Evolutionary conservation across 2,888 invertebrate genomes (phyloP), one percentile per base, ranked within the genome.

Genomic region (Eilema sororculum): DNA sequence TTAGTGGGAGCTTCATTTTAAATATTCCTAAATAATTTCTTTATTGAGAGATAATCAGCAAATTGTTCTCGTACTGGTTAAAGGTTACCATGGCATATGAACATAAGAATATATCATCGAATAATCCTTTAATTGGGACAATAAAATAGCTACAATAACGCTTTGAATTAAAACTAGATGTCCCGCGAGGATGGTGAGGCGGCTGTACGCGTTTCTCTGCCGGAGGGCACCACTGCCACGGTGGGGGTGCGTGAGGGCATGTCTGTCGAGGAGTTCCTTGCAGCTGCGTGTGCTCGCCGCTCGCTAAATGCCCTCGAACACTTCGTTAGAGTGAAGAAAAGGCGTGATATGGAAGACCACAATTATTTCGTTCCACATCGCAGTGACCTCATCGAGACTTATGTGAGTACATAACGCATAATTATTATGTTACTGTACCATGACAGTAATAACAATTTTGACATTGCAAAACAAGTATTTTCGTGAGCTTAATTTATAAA

Each of bases 291-390:
- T 95, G 97, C 97, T 79, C 97, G 99, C 81, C 98, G 99, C 90
- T 98, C 98, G 84, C 97, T 99, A 81, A 98, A 98, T 93, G 97
- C 99, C 56, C 98, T 98, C 93, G 99, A 99, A 91, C 99, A 99
- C 94, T 99, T 99, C 94, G 98, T 99, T 71, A 96, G 99, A 82
- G 98, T 99, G 81, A 98, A 98, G 95, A 98, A 99, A 91, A 97
- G 99, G 82, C 97, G 98, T 81, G 99, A 99, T 87, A 98, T 98
- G 97, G 99, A 99, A 91, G 98, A 98, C 93, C 98, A 98, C 93
- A 98, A 98, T 95, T 99, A 98, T 95, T 98, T 98, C 94, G 99
- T 99, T 87, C 99, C 99, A 74, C 98, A 99, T 91, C 97, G 98
- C 86, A 98, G 98, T 88, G 99, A 99, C 94, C 97, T 98, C 88